A percentile compares a stretch with the other conserved stretches of the same genome.
Conservation (phyloP, 2,888 invertebrate genomes). For the Tetranychus truncatus region DNA sequence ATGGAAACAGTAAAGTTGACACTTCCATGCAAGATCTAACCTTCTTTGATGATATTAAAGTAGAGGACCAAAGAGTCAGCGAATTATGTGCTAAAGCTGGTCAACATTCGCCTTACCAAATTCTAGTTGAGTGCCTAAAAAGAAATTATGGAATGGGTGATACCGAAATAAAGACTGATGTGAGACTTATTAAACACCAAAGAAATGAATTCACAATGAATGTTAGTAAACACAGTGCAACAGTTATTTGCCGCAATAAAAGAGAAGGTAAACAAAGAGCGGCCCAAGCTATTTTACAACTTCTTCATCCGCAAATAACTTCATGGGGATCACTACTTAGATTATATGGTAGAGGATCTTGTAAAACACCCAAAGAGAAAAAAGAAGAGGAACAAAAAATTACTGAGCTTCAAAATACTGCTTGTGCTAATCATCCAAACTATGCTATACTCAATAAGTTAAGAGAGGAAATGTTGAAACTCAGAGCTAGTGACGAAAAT, state of each 20-base stretch:
- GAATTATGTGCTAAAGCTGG: conserved; percentile 91
- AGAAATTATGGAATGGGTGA: conserved; percentile 79
- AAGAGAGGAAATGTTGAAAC: conserved; percentile 56
- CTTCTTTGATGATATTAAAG: conserved; percentile 76
- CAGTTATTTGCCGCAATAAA: conserved; percentile 80
- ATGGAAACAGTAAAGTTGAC: conserved; percentile 28
- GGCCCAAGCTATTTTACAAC: conserved; percentile 77
- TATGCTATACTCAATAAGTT: conserved; percentile 71
- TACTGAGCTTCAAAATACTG: conserved; percentile 68
- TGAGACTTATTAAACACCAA: conserved; percentile 68
- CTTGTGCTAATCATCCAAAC: conserved; percentile 64
- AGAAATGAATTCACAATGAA: conserved; percentile 84
- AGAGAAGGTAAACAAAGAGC: conserved; percentile 88
- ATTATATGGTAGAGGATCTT: conserved; percentile 74
- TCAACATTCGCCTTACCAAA: conserved; percentile 83
- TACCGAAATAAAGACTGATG: conserved; percentile 65
- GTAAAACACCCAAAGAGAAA: conserved; percentile 75
- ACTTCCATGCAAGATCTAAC: conserved; percentile 30
- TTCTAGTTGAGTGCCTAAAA: conserved; percentile 73
- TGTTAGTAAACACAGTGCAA: conserved; percentile 75
- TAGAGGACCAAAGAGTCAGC: conserved; percentile 79
- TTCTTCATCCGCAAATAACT: conserved; percentile 77
- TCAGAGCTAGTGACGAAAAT: not conserved
- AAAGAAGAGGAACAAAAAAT: conserved; percentile 80
- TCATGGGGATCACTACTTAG: conserved; percentile 86